Percentiles rank a stretch among this genome's conserved stretches.
phyloP scores from a whole-genome alignment of 30 jellyfish, hydroid and myxozoan species.

The Haliclystus octoradiatus region DNA sequence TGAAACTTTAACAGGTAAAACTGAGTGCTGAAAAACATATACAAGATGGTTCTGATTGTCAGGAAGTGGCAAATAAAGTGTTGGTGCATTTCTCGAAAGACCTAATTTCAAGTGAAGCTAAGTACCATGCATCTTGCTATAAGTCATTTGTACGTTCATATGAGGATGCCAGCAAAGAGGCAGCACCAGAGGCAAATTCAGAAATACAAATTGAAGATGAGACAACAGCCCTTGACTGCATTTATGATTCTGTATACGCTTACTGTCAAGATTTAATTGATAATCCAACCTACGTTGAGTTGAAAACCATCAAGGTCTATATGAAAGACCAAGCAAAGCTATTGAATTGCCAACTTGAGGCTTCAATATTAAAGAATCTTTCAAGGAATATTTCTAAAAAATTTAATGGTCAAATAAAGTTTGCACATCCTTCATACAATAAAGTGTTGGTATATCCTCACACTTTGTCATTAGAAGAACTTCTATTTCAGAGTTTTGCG shows the following conservation, averaged over 20 bases:
- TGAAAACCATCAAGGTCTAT: background rate
- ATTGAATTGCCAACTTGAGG: no score
- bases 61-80: constrained; percentile 20
- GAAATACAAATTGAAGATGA: constrained; percentile 5
- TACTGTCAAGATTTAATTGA: background rate
- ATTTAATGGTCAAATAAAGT: background rate
- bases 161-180: constrained; percentile 5
- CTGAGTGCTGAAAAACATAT: constrained; percentile 17
- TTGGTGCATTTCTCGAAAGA: constrained; percentile 16
- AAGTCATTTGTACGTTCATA: background rate
- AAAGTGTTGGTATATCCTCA: constrained; percentile 5
- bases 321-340: no score
- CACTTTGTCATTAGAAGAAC: constrained; percentile 4
- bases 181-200: constrained; percentile 1
- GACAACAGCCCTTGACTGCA: constrained; percentile 3
- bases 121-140: constrained; percentile 17
- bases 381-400: background rate
- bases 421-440: background rate
- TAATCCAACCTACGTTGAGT: background rate
- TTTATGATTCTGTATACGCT: background rate
- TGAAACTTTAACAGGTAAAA: no score
- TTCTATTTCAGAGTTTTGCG: background rate
- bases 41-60: constrained; percentile 8
- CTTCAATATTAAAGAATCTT: no score
- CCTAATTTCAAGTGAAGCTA: constrained; percentile 21